Percentiles rank a stretch among this genome's conserved stretches.
Evolutionary conservation across 2,888 invertebrate genomes (phyloP).

Genomic region (Ichneumoninae sp.): DNA sequence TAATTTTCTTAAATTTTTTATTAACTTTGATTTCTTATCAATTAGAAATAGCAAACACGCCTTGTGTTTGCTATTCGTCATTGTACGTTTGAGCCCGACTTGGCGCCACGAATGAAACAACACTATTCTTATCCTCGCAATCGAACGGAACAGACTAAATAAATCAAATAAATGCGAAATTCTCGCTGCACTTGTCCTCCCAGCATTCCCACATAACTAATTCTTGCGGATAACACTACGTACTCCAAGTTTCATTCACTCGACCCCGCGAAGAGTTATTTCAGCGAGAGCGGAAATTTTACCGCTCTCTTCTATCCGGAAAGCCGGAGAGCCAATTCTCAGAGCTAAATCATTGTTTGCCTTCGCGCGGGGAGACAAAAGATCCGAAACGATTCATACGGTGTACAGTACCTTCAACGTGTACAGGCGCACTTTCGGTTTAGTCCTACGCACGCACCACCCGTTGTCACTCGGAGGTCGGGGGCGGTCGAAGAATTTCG

Average conservation of each 20-base stretch:
- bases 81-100: too few species aligned
- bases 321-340: background rate
- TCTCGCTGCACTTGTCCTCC: background rate
- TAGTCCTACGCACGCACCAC: slow-evolving; percentile 31
- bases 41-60: too few species aligned
- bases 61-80: too few species aligned
- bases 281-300: background rate
- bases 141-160: too few species aligned
- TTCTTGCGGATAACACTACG: background rate
- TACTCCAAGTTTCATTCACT: slow-evolving; percentile 4
- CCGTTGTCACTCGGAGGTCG: slow-evolving; percentile 32
- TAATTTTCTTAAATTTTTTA: too few species aligned
- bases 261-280: slow-evolving; percentile 7
- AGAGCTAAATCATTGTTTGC: slow-evolving; percentile 16
- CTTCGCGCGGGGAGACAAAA: slow-evolving; percentile 37
- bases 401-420: background rate
- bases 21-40: too few species aligned
- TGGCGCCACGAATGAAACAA: too few species aligned
- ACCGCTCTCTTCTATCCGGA: background rate
- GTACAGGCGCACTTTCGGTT: background rate
- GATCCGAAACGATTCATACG: slow-evolving; percentile 7
- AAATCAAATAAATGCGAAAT: background rate
- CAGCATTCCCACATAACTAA: background rate
- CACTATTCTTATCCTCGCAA: too few species aligned
- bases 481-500: slow-evolving; percentile 29